Conservation (phyloP, 37 sponge, comb jelly and placozoan species). For the Chondrilla cf. caribensis region DNA sequence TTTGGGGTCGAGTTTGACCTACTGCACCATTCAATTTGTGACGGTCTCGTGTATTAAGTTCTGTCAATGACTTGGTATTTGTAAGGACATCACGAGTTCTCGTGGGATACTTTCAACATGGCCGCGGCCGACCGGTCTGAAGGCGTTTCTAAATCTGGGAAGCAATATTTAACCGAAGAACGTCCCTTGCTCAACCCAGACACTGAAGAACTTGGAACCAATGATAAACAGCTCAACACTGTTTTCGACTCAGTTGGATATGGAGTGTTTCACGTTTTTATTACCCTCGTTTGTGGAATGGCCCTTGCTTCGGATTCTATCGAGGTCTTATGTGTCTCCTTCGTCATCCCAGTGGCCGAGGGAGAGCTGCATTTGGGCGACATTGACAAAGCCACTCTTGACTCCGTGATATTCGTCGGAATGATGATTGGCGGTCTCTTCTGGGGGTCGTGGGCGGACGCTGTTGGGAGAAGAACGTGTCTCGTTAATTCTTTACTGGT, state of each 20-base stretch:
- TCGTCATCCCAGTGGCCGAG: conserved; percentile 42
- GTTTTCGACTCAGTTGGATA: conserved; percentile 41
- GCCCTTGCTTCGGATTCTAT: conserved; percentile 73
- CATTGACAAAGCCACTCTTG: conserved; percentile 49
- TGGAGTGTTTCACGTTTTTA: conserved; percentile 58
- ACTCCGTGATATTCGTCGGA: conserved; percentile 75
- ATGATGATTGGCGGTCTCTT: conserved; percentile 91
- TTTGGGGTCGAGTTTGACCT: no score
- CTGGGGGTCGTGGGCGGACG: conserved; percentile 87
- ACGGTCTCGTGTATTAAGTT: no score
- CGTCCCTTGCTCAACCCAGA: not conserved
- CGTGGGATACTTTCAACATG: not conserved
- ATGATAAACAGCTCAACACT: not conserved
- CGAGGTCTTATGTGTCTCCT: conserved; percentile 66
- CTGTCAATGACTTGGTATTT: no score
- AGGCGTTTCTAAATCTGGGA: not conserved
- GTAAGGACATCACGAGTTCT: no score
- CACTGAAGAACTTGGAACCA: not conserved
- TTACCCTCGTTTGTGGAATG: conserved; percentile 54
- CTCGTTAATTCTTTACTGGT: conserved; percentile 72
- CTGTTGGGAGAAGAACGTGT: conserved; percentile 69
- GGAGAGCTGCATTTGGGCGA: conserved; percentile 9
- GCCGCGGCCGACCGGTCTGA: not conserved
- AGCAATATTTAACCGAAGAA: not conserved
- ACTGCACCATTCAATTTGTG: no score